Conservation (phyloP, 1,140 invertebrate species). For the Brachionus rubens region DNA sequence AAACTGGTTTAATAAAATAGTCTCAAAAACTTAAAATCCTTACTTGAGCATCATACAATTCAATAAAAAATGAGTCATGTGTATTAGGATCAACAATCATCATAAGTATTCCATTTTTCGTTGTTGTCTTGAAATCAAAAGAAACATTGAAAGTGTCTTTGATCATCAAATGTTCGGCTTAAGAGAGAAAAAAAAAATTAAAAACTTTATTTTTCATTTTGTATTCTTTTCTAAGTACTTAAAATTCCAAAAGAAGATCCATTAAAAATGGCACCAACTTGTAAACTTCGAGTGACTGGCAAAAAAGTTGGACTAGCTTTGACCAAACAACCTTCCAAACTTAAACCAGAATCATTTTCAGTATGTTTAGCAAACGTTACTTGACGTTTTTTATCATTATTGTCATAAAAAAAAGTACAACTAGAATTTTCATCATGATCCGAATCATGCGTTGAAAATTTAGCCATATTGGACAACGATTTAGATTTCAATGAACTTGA, state of each 20-base stretch:
- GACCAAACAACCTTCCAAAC: constrained; percentile 13
- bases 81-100: constrained; percentile 18
- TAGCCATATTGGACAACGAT: background rate
- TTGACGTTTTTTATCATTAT: background rate
- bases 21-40: background rate
- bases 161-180: constrained; percentile 34
- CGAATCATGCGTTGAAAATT: background rate
- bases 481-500: background rate
- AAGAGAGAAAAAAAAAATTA: background rate
- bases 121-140: constrained; percentile 37
- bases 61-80: constrained; percentile 42
- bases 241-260: constrained; percentile 25
- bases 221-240: background rate
- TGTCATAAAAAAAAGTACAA: constrained; percentile 20
- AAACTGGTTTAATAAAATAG: too few relatives aligned
- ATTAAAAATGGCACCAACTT: constrained; percentile 37
- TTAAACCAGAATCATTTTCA: background rate
- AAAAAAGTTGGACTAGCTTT: constrained; percentile 35
- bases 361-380: constrained; percentile 19
- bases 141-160: constrained; percentile 29
- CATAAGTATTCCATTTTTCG: constrained; percentile 31
- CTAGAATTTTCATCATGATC: background rate
- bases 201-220: background rate
- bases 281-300: constrained; percentile 29
- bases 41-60: constrained; percentile 37